A percentile compares a stretch with the other conserved stretches of the same genome.
Conservation (phyloP, 2,797 vertebrate genomes). For the Ibycter americanus region DNA sequence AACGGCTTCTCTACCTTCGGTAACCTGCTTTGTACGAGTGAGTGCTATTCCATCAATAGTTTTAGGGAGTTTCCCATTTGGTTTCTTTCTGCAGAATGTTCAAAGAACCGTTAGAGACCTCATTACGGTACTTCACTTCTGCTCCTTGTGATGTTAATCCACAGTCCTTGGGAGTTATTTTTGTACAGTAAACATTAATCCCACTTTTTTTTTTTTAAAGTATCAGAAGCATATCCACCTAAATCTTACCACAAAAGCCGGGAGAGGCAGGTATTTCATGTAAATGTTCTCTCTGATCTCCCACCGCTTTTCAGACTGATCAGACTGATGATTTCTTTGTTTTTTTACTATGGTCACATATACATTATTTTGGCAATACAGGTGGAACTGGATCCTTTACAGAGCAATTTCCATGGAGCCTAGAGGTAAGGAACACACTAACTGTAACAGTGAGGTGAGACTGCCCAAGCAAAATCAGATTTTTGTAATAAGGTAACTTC, state of each 20-base stretch:
- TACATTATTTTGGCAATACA: neutral
- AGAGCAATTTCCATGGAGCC: neutral
- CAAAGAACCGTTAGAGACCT: neutral
- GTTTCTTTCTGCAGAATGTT: neutral
- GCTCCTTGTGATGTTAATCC: constrained; percentile 5
- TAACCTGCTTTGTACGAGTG: neutral
- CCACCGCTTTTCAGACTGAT: neutral
- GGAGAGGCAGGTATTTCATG: neutral
- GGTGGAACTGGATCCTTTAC: neutral
- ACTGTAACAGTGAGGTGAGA: neutral
- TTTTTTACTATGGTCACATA: neutral
- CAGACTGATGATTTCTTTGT: too few species aligned
- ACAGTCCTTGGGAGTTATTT: constrained; percentile 20
- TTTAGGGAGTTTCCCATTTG: neutral
- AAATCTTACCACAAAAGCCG: neutral
- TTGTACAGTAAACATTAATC: constrained; percentile 14
- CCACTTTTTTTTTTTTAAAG: neutral
- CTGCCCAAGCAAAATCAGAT: neutral
- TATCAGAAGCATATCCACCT: neutral
- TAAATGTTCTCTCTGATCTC: neutral
- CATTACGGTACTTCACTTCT: neutral
- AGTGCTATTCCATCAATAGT: neutral
- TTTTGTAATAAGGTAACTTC: neutral
- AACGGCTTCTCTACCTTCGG: neutral
- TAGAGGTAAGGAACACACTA: neutral